Evolutionary conservation across 2,888 invertebrate genomes (phyloP).

Genomic region (Allygus modestus): DNA sequence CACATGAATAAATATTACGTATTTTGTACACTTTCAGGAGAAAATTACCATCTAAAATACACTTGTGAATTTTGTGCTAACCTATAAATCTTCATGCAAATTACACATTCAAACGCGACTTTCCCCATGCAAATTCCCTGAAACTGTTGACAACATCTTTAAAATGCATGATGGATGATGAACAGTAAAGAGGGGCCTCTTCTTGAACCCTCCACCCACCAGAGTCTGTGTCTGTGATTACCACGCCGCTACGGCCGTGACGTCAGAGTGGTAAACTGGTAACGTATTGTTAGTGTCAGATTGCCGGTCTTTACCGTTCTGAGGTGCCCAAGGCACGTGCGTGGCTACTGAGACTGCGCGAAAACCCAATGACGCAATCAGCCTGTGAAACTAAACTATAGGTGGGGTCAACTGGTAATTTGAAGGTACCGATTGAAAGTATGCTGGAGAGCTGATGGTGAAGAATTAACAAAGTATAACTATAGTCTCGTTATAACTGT

Average conservation of each 20-base stretch:
- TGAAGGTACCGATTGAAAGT: too few relatives aligned
- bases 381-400: too few relatives aligned
- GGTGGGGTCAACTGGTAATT: too few relatives aligned
- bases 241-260: not conserved
- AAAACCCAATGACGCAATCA: too few relatives aligned
- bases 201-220: conserved; percentile 4
- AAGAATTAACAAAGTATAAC: too few relatives aligned
- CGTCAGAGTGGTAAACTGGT: conserved; percentile 6
- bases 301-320: conserved; percentile 9
- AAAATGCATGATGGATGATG: conserved; percentile 34
- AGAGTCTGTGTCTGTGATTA: not conserved
- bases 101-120: conserved; percentile 4
- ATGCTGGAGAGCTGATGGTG: too few relatives aligned
- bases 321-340: not conserved
- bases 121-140: conserved; percentile 27
- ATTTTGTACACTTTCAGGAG: too few relatives aligned
- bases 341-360: conserved; percentile 10
- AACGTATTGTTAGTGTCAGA: conserved; percentile 13
- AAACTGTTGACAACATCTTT: conserved; percentile 24
- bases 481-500: too few relatives aligned
- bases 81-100: conserved; percentile 23
- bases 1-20: too few relatives aligned
- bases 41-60: not conserved
- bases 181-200: not conserved
- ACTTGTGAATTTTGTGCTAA: conserved; percentile 7